Evolutionary conservation across 2,113 vertebrate genomes (phyloP).

Genomic region (Coptodon rendalli): DNA sequence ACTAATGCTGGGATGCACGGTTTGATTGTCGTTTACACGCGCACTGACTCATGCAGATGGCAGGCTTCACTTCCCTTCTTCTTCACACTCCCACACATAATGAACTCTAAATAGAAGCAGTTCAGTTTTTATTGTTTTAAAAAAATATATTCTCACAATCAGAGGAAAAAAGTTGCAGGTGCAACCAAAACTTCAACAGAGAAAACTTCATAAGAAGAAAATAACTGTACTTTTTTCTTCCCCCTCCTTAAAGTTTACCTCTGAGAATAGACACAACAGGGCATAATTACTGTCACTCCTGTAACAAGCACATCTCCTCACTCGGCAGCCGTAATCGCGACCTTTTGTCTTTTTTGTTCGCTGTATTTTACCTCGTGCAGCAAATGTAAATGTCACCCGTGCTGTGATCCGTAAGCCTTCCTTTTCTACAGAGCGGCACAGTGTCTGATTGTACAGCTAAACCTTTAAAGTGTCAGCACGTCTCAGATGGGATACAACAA

Average conservation of each 20-base stretch:
- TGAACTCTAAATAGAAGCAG: background rate
- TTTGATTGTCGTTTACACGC: background rate
- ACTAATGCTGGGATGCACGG: background rate
- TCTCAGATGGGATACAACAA: slow-evolving; percentile 4
- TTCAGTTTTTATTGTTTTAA: background rate
- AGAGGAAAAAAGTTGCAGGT: background rate
- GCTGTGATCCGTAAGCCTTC: background rate
- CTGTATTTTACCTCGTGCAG: background rate
- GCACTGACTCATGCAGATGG: background rate
- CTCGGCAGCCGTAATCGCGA: background rate
- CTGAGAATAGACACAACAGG: background rate
- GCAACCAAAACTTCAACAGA: background rate
- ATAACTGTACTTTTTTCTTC: background rate
- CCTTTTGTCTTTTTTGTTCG: background rate
- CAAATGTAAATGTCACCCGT: slow-evolving; percentile 22
- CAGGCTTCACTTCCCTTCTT: background rate
- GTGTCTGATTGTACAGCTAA: background rate
- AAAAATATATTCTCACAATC: background rate
- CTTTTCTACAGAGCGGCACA: background rate
- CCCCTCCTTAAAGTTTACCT: background rate
- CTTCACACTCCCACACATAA: background rate
- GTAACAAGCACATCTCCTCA: background rate
- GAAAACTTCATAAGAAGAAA: background rate
- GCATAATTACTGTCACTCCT: background rate
- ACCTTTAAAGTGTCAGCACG: background rate